Conservation (phyloP, 2,113 vertebrate genomes). For the Sakesphorus luctuosus region DNA sequence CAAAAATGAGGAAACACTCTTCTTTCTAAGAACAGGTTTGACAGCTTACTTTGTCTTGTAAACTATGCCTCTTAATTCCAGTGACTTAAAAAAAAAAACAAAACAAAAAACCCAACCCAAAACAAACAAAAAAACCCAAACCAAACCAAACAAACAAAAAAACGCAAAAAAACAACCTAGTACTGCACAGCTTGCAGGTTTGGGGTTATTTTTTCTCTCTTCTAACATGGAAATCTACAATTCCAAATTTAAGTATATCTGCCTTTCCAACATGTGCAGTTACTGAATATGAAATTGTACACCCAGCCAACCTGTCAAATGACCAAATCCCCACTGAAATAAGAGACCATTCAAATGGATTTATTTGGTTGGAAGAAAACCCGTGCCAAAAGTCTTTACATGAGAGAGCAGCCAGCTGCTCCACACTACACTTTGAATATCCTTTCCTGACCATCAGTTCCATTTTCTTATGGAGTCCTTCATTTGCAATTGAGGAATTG, state of each 20-base stretch:
- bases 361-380: neutral
- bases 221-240: neutral
- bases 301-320: neutral
- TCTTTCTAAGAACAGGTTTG: neutral
- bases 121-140: neutral
- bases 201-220: neutral
- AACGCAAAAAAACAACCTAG: neutral
- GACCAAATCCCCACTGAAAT: neutral
- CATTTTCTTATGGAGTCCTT: neutral
- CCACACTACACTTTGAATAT: neutral
- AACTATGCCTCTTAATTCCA: neutral
- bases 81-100: neutral
- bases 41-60: neutral
- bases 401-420: neutral
- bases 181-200: neutral
- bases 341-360: neutral
- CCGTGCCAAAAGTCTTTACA: neutral
- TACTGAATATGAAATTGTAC: neutral
- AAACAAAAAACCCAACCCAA: neutral
- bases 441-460: neutral
- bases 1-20: neutral
- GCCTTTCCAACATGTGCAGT: neutral
- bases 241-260: neutral
- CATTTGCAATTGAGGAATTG: rapidly evolving
- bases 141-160: neutral